Conservation (phyloP, 2,113 vertebrate genomes). For the Pristiophorus japonicus region DNA sequence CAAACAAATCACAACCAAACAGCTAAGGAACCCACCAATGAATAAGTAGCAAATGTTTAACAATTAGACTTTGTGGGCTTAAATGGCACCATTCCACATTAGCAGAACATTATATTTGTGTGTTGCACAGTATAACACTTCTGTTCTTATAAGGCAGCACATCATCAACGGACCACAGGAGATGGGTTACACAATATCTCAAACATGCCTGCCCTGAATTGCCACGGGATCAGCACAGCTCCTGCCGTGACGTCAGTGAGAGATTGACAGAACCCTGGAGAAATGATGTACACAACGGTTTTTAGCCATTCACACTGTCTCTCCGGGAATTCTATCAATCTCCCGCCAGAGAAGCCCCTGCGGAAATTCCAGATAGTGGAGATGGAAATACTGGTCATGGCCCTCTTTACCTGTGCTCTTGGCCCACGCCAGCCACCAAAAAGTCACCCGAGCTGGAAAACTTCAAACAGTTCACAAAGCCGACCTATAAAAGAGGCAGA, state of each 20-base stretch:
- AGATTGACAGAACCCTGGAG: not conserved
- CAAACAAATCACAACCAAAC: not conserved
- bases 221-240: not conserved
- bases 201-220: not conserved
- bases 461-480: constrained; percentile 88
- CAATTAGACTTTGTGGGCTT: not conserved
- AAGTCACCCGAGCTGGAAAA: constrained; percentile 82
- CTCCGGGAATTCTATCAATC: not conserved
- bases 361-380: not conserved
- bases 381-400: not conserved
- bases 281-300: not conserved
- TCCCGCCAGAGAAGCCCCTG: not conserved
- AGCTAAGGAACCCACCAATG: not conserved
- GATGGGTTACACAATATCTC: not conserved
- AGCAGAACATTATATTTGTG: too few relatives aligned
- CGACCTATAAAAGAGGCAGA: constrained; percentile 51
- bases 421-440: constrained; percentile 82
- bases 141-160: not conserved
- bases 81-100: too few relatives aligned
- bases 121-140: not conserved
- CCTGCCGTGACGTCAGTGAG: not conserved
- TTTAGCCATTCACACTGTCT: not conserved
- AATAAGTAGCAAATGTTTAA: not conserved
- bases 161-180: not conserved
- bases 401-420: constrained; percentile 81